Base-by-base conservation (phyloP, 2,113 vertebrate genomes). In the Oryzias woworae region DNA sequence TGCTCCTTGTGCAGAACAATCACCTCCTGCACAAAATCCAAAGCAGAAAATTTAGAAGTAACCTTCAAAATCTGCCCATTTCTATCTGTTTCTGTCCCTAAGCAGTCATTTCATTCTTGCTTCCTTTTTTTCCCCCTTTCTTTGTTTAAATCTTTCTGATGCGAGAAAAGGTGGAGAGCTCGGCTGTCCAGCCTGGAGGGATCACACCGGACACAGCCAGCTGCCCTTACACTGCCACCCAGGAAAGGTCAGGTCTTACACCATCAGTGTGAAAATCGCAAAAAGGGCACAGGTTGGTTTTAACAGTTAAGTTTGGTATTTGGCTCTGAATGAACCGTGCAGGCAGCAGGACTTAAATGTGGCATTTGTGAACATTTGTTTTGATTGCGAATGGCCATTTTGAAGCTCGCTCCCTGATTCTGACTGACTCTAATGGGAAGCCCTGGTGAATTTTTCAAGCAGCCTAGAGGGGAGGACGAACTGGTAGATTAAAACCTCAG, bases 401-500 rank as follows among this genome's bases (percentile, higher is more conserved):
- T 62, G 77, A 66, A 47, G 71, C 58, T 71, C 73, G 68, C 67
- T 62, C 77, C 80, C 82, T 91, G 89, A 91, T 92, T 89, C 79
- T 74, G 82, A 85, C 69, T 89, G 90, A 92, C 91, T 91, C 83
- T 92, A 92, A 93, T 92, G 91, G 91, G 74, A 70, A 66, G 83
- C 72, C 82, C 86, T 92, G 84, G 89, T 93, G 91, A 91, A 93
- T 93, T 90, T 91, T 93, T 92, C 86, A 92, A 92, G 71, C 87
- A 76, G 84, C 91, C 92, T 85, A 89, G 89, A 89, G 92, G 91
- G 88, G 63, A 82, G 78, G 82, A 81, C 60, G 67, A 84, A 64
- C 76, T 78, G 73, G 31, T 58, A 75, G 62, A 85, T 73, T 77
- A 81, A 66, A 80, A 67, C 66, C 73, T 82, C 73, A 41, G 4